Base-by-base conservation (phyloP, 2,113 vertebrate species). In the Talpa occidentalis region DNA sequence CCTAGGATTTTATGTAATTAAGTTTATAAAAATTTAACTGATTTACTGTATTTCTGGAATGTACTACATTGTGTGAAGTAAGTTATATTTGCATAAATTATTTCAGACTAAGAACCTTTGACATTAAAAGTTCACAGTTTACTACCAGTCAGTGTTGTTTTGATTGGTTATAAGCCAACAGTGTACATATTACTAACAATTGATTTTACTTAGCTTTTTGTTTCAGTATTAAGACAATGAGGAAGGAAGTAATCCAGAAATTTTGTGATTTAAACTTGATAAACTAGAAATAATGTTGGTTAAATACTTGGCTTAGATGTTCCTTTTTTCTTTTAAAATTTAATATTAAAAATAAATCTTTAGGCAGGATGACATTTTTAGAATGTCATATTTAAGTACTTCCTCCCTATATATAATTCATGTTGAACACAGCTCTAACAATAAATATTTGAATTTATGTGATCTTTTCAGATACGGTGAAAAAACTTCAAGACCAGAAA, bases 401-500 rank as follows among this genome's bases (percentile, higher is more conserved):
- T 64, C 28, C 5, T 90, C 47, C 54, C 37, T 84, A 60, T 73
- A 11, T 32, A 5, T 87, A 32, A 44, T 32, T 79, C 26, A 17
- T 91, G 81, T 76, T 47, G 49, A 73, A 88, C 17, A 10, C 8
- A 73, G 5, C n/a, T 93, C 10, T 52, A 54, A 90, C 44, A 66
- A 26, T 83, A 79, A 85, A 32, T 86, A 73, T 66, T 80, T 90
- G 26, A 92, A 88, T 62, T 82, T 93, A n/a, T 79, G 42, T 95
- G 66, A 9, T 98, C 86, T 97, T 95, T 97, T 81, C 97, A 98
- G 99, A 99, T 97, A 99, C 99, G 0, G 99, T 99, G 92, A 99
- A 99, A 98, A 99, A 99, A 95, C 99, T 99, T 88, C 99, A 99
- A 95, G 99, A 99, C 96, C 99, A 99, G 97, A 99, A 99, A 81